Conservation (phyloP, 2,888 invertebrate genomes). For the Ophonus ardosiacus region DNA sequence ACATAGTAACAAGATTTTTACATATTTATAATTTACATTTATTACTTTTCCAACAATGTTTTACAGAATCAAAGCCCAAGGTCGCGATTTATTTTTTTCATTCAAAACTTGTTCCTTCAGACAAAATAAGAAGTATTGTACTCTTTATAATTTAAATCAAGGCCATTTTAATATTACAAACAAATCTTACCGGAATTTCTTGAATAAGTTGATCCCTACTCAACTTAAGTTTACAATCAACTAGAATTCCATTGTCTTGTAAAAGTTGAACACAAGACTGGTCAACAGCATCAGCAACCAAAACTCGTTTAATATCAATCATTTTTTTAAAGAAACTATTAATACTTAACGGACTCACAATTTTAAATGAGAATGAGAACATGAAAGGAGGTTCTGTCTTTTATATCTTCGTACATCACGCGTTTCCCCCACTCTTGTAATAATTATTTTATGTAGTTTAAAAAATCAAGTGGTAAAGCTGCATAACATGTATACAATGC, state of each 20-base stretch:
- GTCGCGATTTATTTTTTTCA: constrained; percentile 17
- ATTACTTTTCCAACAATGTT: background rate
- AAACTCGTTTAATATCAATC: constrained; percentile 85
- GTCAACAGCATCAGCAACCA: constrained; percentile 96
- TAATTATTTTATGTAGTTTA: constrained; percentile 23
- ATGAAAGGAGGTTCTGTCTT: background rate
- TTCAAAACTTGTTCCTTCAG: constrained; percentile 50
- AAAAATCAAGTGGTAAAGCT: background rate
- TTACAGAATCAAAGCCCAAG: constrained; percentile 19
- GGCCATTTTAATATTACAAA: constrained; percentile 59
- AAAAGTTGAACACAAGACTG: constrained; percentile 90
- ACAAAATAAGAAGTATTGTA: constrained; percentile 35
- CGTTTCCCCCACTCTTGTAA: constrained; percentile 22
- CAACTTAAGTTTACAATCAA: constrained; percentile 88
- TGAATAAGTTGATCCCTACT: constrained; percentile 87
- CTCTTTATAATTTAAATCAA: constrained; percentile 11
- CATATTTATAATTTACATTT: constrained; percentile 21
- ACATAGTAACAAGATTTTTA: constrained; percentile 41
- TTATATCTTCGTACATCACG: constrained; percentile 19
- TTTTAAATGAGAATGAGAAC: constrained; percentile 36
- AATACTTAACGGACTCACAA: background rate
- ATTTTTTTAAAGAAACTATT: constrained; percentile 27
- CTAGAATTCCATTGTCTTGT: constrained; percentile 85
- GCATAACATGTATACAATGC: background rate
- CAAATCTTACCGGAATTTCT: constrained; percentile 86